These are phyloP conservation scores for Chiridota heheva DNA, from an alignment of 35 echinoderm and acorn worm genomes.

Conservation along the genomic window DNA sequence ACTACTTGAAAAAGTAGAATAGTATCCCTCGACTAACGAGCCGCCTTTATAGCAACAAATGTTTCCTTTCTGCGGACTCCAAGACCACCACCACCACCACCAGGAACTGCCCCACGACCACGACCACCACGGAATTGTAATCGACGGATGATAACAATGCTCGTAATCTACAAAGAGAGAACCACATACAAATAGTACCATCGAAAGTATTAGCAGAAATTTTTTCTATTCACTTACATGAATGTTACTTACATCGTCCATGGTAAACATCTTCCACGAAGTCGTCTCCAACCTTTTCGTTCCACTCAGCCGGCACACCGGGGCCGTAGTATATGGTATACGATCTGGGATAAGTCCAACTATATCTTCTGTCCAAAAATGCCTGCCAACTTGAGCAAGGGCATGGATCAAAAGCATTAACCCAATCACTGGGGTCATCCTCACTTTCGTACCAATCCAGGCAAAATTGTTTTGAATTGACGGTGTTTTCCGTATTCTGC, in stretches of 20 bases:
- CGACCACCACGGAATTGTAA: slow-evolving; percentile 24
- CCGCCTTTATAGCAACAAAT: slow-evolving; percentile 19
- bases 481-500: slow-evolving; percentile 15
- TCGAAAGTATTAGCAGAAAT: not conserved
- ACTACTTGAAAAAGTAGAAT: slow-evolving; percentile 16
- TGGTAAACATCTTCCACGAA: not conserved
- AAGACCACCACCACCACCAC: slow-evolving; percentile 16
- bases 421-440: not conserved
- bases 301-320: not conserved
- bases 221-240: not conserved
- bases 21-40: not conserved
- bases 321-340: slow-evolving; percentile 11
- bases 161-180: slow-evolving; percentile 6
- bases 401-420: not conserved
- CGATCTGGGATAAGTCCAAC: not conserved
- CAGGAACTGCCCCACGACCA: not conserved
- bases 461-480: slow-evolving; percentile 44
- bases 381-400: slow-evolving; percentile 41
- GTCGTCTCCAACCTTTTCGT: not conserved
- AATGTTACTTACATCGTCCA: not conserved
- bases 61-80: slow-evolving; percentile 19
- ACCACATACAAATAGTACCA: not conserved
- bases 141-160: slow-evolving; percentile 13
- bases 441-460: slow-evolving; percentile 40
- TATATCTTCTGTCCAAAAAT: slow-evolving; percentile 21